These are phyloP conservation scores for Eubasilissa regina DNA, from an alignment of 1,140 invertebrate genomes.

Conservation along the genomic window DNA sequence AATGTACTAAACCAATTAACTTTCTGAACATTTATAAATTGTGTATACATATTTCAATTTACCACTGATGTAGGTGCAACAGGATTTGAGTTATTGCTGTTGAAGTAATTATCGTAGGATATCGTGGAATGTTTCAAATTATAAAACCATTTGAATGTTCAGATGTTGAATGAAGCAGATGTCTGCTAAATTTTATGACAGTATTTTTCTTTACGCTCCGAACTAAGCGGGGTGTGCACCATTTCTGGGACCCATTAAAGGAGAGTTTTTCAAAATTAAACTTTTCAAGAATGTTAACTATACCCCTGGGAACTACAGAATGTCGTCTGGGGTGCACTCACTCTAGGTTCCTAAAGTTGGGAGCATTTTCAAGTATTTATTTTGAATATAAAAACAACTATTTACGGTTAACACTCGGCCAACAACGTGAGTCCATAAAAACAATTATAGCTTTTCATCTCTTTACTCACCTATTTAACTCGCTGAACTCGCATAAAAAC, in stretches of 20 bases:
- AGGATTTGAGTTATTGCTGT: no score
- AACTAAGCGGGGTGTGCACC: neutral
- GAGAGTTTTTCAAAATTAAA: constrained; percentile 26
- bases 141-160: no score
- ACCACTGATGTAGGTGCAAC: no score
- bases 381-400: constrained; percentile 35
- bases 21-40: no score
- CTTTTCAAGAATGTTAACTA: constrained; percentile 36
- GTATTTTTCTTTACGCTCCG: neutral
- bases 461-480: no score
- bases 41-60: no score
- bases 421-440: neutral
- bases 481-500: no score
- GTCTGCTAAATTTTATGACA: no score
- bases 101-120: no score
- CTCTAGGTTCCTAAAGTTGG: constrained; percentile 13
- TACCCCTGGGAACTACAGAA: constrained; percentile 33
- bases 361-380: neutral
- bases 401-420: constrained; percentile 3
- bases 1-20: no score
- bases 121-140: no score
- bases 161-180: no score
- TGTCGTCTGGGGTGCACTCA: constrained; percentile 28
- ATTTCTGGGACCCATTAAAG: neutral
- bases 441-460: neutral